These are phyloP conservation scores for Palythoa grandis DNA, from an alignment of 92 coral and sea anemone genomes.

Conservation along the genomic window DNA sequence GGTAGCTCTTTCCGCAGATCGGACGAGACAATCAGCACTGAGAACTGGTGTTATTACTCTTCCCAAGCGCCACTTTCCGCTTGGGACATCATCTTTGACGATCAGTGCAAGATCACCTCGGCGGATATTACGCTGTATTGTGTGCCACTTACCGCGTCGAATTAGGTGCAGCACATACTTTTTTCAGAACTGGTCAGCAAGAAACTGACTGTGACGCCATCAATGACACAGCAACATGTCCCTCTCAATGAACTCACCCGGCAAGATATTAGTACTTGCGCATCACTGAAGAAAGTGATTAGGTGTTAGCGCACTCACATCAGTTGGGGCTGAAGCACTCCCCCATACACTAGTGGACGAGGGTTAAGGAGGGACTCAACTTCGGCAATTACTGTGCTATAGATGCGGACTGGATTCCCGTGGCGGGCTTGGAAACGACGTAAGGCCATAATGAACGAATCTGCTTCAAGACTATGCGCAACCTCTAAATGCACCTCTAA, in stretches of 20 bases:
- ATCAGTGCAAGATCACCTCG: too few species aligned
- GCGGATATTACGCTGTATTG: conserved; percentile 33
- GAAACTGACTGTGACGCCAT: too few species aligned
- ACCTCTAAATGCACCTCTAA: conserved; percentile 40
- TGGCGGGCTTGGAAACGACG: conserved; percentile 47
- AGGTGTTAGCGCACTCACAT: too few species aligned
- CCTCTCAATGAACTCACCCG: conserved; percentile 38
- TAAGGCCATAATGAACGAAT: conserved; percentile 41
- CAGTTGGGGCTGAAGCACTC: too few species aligned
- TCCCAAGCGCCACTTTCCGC: too few species aligned
- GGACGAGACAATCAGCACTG: too few species aligned
- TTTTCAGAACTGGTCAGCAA: too few species aligned
- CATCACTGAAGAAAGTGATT: neutral
- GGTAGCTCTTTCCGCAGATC: too few species aligned
- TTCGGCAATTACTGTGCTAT: too few species aligned
- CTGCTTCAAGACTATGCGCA: conserved; percentile 14
- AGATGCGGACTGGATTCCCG: too few species aligned
- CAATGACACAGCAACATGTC: conserved; percentile 48
- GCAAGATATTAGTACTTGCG: conserved; percentile 41
- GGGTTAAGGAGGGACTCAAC: too few species aligned
- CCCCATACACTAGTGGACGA: conserved; percentile 40
- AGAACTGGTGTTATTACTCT: conserved; percentile 41
- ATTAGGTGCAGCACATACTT: conserved; percentile 55
- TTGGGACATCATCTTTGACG: conserved; percentile 27
- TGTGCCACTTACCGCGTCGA: conserved; percentile 53